phyloP scores from a whole-genome alignment of 92 coral and sea anemone species.

The Epizoanthus ramosus region DNA sequence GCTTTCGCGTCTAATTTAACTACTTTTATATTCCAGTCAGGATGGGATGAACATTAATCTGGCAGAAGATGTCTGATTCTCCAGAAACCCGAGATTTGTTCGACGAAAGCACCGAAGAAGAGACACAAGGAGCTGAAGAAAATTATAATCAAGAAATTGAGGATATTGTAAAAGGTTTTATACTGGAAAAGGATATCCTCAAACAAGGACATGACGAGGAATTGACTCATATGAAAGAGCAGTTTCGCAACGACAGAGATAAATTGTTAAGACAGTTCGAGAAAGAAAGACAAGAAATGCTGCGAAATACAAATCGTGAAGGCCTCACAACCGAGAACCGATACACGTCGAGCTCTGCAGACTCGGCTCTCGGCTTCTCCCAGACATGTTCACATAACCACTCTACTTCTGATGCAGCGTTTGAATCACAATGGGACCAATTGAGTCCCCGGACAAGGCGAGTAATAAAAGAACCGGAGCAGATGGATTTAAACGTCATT shows the following conservation, averaged over 20 bases:
- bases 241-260: conserved; percentile 69
- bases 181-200: conserved; percentile 90
- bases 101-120: conserved; percentile 57
- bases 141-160: conserved; percentile 78
- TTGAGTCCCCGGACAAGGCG: conserved; percentile 35
- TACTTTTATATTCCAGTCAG: not conserved
- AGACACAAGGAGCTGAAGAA: conserved; percentile 36
- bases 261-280: conserved; percentile 73
- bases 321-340: conserved; percentile 43
- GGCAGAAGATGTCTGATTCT: conserved; percentile 32
- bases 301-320: conserved; percentile 58
- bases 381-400: conserved; percentile 30
- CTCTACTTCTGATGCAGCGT: conserved; percentile 13
- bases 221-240: conserved; percentile 70
- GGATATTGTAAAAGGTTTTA: conserved; percentile 86
- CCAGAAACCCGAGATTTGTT: conserved; percentile 46
- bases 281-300: conserved; percentile 63
- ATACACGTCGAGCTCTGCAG: conserved; percentile 41
- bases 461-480: conserved; percentile 33
- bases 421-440: conserved; percentile 44
- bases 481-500: conserved; percentile 66
- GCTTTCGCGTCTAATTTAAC: not conserved
- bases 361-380: conserved; percentile 49
- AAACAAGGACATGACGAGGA: conserved; percentile 93
- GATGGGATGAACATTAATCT: conserved; percentile 20